A percentile compares a stretch with the other conserved stretches of the same genome.
phyloP scores from a whole-genome alignment of 2,113 vertebrate genomes.

The Corapipo altera region DNA sequence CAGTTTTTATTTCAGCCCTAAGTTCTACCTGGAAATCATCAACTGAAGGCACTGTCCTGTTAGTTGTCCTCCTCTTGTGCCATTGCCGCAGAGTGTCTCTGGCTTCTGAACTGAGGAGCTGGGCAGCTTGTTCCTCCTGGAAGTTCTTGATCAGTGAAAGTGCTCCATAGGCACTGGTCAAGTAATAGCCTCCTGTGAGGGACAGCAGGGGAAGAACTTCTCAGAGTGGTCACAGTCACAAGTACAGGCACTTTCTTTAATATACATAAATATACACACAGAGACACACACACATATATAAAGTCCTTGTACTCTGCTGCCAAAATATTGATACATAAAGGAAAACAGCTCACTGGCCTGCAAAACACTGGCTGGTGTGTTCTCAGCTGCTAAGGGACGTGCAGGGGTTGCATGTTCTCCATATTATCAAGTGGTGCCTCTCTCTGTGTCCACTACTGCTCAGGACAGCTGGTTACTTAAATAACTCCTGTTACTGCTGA shows the following conservation, averaged over 20 bases:
- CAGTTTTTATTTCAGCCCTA: background rate
- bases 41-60: constrained; percentile 84
- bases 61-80: constrained; percentile 91
- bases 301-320: background rate
- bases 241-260: background rate
- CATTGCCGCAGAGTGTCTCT: constrained; percentile 93
- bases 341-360: background rate
- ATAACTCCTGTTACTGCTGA: background rate
- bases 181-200: constrained; percentile 90
- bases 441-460: background rate
- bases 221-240: background rate
- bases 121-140: constrained; percentile 93
- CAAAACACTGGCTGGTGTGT: background rate
- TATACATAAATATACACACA: background rate
- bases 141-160: constrained; percentile 96
- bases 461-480: background rate
- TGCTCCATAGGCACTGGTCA: constrained; percentile 94
- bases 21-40: constrained; percentile 92
- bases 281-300: rapidly evolving
- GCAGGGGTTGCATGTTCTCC: background rate
- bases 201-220: background rate
- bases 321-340: background rate
- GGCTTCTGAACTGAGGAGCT: constrained; percentile 89
- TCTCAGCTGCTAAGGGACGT: background rate
- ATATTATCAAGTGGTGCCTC: rapidly evolving